Conservation (phyloP, 2,113 vertebrate species). For the Alethe diademata region DNA sequence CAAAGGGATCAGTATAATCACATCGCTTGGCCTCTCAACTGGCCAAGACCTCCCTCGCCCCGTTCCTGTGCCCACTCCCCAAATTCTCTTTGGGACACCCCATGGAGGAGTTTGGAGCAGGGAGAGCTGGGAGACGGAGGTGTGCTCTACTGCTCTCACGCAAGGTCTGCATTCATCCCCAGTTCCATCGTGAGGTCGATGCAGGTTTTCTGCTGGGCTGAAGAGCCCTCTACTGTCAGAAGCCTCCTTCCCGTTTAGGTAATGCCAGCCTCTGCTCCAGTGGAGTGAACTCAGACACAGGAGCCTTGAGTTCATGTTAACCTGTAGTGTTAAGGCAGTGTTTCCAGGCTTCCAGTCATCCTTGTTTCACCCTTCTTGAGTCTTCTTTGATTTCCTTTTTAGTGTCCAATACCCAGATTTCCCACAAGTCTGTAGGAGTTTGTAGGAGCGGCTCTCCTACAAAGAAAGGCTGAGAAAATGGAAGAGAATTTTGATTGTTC, state of each 20-base stretch:
- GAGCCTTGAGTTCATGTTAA: background rate
- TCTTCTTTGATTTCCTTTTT: background rate
- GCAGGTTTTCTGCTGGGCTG: background rate
- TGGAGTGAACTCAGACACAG: fast-evolving
- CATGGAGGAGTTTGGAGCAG: background rate
- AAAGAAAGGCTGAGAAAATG: background rate
- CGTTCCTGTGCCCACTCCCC: fast-evolving
- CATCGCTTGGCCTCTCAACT: fast-evolving
- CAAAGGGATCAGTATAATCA: background rate
- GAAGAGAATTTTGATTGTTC: background rate
- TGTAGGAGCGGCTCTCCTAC: background rate
- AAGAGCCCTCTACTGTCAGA: constrained; percentile 38
- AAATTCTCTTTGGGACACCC: background rate
- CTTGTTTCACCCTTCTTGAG: background rate
- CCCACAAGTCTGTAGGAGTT: background rate
- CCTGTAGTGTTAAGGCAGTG: background rate
- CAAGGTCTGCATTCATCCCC: background rate
- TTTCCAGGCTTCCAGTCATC: background rate
- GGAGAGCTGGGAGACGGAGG: background rate
- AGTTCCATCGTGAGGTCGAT: background rate
- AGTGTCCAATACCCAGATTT: background rate
- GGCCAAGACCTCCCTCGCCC: background rate
- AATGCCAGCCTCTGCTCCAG: fast-evolving
- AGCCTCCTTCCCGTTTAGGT: background rate
- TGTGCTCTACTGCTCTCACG: fast-evolving